These are phyloP conservation scores for Celastrina argiolus DNA, from an alignment of 2,888 invertebrate species.

Conservation along the genomic window DNA sequence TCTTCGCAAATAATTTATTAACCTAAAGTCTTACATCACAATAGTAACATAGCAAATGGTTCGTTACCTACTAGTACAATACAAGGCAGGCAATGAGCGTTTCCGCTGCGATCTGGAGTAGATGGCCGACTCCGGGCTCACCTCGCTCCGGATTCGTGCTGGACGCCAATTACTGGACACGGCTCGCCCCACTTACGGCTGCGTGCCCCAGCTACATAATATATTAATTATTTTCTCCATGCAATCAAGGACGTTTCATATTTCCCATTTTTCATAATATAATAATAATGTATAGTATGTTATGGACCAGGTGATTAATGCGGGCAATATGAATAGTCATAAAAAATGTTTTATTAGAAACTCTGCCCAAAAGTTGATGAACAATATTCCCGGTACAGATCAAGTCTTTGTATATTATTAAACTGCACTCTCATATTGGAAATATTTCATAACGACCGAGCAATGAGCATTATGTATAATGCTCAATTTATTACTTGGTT, in stretches of 20 bases:
- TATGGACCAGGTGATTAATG: no score
- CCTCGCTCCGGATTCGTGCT: conserved; percentile 29
- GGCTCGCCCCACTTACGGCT: conserved; percentile 22
- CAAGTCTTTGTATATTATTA: no score
- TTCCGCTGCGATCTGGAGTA: background rate
- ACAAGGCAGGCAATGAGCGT: background rate
- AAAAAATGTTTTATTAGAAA: no score
- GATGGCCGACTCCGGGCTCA: conserved; percentile 21
- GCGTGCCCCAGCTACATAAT: background rate
- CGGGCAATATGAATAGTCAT: no score
- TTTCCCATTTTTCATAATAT: no score
- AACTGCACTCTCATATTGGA: no score
- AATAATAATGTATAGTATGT: no score
- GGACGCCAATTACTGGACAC: conserved; percentile 25
- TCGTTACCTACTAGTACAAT: background rate
- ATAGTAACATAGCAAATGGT: background rate
- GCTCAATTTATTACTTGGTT: no score
- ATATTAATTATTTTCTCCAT: background rate
- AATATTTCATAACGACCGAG: no score
- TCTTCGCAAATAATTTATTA: background rate
- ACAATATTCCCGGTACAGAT: no score
- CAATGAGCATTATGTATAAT: no score
- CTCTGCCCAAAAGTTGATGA: background rate
- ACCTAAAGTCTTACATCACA: background rate
- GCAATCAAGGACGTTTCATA: background rate